Evolutionary conservation across 2,888 invertebrate species (phyloP).

Genomic region (Halictus ligatus): DNA sequence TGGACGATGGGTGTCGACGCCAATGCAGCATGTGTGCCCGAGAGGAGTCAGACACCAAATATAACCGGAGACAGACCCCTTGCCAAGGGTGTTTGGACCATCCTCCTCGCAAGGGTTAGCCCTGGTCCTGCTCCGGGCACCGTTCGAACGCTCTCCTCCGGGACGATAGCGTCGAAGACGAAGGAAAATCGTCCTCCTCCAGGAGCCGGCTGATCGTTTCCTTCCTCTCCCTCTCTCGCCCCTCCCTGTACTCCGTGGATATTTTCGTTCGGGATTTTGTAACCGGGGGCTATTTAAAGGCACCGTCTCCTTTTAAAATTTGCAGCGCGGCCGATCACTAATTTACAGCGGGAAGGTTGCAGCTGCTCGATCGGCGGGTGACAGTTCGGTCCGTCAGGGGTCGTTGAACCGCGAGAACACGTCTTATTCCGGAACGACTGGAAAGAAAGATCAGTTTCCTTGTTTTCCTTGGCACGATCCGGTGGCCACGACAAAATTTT

Average conservation of each 20-base stretch:
- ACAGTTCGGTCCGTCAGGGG: constrained; percentile 35
- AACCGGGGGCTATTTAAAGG: constrained; percentile 62
- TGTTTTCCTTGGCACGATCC: constrained; percentile 54
- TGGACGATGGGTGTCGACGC: constrained; percentile 70
- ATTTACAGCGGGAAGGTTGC: constrained; percentile 46
- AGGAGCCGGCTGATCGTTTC: constrained; percentile 32
- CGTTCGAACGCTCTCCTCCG: constrained; percentile 47
- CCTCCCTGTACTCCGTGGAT: neutral
- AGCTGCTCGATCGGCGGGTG: constrained; percentile 37
- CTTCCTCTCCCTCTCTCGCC: constrained; percentile 8
- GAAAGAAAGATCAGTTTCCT: constrained; percentile 26
- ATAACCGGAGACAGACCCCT: constrained; percentile 82
- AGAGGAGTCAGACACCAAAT: constrained; percentile 81
- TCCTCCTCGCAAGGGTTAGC: constrained; percentile 76
- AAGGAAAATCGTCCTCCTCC: constrained; percentile 46
- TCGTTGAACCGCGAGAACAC: constrained; percentile 55
- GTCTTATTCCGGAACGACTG: constrained; percentile 16
- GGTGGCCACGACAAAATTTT: constrained; percentile 39
- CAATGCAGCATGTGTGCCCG: constrained; percentile 79
- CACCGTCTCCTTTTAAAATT: constrained; percentile 57
- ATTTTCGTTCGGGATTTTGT: constrained; percentile 61
- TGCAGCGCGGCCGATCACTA: constrained; percentile 53
- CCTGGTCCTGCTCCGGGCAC: constrained; percentile 46
- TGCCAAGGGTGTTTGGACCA: constrained; percentile 82
- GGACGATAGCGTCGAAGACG: constrained; percentile 40